Evolutionary conservation across 92 coral and sea anemone species (phyloP).

Genomic region (Desmophyllum pertusum): DNA sequence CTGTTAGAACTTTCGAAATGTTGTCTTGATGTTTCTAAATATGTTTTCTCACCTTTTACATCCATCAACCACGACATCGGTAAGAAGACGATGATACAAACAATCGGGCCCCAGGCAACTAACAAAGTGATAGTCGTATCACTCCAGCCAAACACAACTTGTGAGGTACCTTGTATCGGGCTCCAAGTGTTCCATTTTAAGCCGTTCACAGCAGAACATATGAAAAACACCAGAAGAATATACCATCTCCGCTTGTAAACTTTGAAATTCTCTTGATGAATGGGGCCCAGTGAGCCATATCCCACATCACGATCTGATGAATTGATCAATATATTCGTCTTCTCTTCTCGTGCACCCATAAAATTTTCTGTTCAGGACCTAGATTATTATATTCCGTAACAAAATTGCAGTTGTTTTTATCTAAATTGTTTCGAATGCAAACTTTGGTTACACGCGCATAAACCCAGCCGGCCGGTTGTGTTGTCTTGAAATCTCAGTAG

Average conservation of each 20-base stretch:
- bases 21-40: neutral
- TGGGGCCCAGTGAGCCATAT: slow-evolving; percentile 27
- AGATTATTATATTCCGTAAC: too few relatives aligned
- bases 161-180: slow-evolving; percentile 89
- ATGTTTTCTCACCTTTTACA: slow-evolving; percentile 62
- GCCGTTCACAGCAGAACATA: slow-evolving; percentile 71
- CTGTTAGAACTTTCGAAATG: neutral
- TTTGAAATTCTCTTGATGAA: slow-evolving; percentile 58
- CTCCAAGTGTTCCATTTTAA: slow-evolving; percentile 94
- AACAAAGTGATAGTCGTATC: slow-evolving; percentile 73
- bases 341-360: slow-evolving; percentile 1
- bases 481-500: too few relatives aligned
- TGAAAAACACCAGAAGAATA: slow-evolving; percentile 69
- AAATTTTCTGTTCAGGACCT: too few relatives aligned
- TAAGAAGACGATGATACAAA: slow-evolving; percentile 71
- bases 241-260: slow-evolving; percentile 92
- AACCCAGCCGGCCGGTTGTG: too few relatives aligned
- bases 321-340: slow-evolving; percentile 5
- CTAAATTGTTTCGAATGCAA: too few relatives aligned
- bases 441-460: too few relatives aligned
- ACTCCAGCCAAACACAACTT: slow-evolving; percentile 91
- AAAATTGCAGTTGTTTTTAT: too few relatives aligned
- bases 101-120: slow-evolving; percentile 89
- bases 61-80: slow-evolving; percentile 97
- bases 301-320: slow-evolving; percentile 9